Percentiles rank a stretch among this genome's conserved stretches.
Conservation (phyloP, 2,797 vertebrate genomes). For the Sebastiscus albofasciatus region DNA sequence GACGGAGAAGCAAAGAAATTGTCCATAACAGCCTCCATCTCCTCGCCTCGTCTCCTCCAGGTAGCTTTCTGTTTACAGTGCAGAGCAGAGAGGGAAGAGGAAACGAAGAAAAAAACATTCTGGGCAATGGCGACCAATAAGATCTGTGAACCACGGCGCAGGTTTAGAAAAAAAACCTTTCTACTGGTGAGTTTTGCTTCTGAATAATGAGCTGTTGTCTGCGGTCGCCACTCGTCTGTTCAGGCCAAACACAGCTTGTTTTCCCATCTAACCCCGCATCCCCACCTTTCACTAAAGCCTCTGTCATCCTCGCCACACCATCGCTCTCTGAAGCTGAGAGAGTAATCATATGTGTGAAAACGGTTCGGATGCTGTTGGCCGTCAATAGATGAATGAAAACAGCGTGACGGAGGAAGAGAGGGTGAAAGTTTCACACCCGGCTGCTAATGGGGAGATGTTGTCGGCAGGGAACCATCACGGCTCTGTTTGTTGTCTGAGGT, state of each 20-base stretch:
- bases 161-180: neutral
- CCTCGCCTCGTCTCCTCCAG: neutral
- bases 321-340: conserved; percentile 10
- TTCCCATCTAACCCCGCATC: neutral
- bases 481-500: neutral
- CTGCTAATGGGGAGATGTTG: conserved; percentile 25
- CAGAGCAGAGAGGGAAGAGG: neutral
- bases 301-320: neutral
- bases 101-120: neutral
- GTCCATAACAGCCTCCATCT: neutral
- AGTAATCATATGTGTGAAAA: conserved; percentile 46
- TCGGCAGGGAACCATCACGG: conserved; percentile 19
- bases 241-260: conserved; percentile 10
- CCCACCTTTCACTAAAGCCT: conserved; percentile 19
- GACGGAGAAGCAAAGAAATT: neutral
- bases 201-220: conserved; percentile 25
- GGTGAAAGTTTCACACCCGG: conserved; percentile 20
- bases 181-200: neutral
- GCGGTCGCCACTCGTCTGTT: neutral
- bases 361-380: neutral
- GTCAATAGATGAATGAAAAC: conserved; percentile 15
- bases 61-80: neutral
- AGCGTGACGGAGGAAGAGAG: neutral
- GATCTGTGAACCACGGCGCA: neutral
- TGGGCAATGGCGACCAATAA: neutral